Conservation (phyloP, 1,140 invertebrate species). For the Drosophila lowei region DNA sequence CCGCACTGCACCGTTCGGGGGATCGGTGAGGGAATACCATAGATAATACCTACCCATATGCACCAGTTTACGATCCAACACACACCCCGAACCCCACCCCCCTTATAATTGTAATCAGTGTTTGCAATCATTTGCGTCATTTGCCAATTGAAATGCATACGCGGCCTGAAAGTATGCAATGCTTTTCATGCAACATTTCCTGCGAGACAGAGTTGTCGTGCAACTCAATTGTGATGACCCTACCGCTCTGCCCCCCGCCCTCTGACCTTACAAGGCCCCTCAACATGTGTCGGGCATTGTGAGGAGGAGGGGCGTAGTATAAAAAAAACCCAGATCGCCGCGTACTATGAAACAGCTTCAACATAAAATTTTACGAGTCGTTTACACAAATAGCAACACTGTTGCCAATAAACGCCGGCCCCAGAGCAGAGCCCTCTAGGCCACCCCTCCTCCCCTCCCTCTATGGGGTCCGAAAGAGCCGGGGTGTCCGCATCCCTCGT, state of each 20-base stretch:
- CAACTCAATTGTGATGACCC: conserved; percentile 51
- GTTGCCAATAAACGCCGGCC: conserved; percentile 73
- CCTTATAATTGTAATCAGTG: conserved; percentile 51
- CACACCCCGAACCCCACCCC: background rate
- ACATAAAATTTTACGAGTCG: conserved; percentile 81
- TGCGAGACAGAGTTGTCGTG: background rate
- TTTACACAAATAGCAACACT: conserved; percentile 81
- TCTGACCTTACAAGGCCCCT: conserved; percentile 2
- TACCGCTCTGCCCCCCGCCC: background rate
- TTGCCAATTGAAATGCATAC: conserved; percentile 21
- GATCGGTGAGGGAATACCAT: background rate
- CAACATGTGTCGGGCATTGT: conserved; percentile 32
- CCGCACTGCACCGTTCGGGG: too few species aligned
- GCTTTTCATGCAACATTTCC: conserved; percentile 10
- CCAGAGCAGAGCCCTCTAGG: conserved; percentile 4
- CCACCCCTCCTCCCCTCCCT: background rate
- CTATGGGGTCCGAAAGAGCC: conserved; percentile 2
- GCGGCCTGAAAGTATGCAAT: conserved; percentile 43
- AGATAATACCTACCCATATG: conserved; percentile 10
- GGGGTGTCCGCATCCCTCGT: conserved; percentile 14
- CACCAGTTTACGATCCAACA: too few species aligned
- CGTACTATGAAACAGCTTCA: conserved; percentile 52
- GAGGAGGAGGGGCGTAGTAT: conserved; percentile 4
- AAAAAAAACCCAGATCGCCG: conserved; percentile 17
- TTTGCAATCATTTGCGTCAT: conserved; percentile 38